phyloP scores from a whole-genome alignment of 2,797 vertebrate species.

The Pseudochirops cupreus region DNA sequence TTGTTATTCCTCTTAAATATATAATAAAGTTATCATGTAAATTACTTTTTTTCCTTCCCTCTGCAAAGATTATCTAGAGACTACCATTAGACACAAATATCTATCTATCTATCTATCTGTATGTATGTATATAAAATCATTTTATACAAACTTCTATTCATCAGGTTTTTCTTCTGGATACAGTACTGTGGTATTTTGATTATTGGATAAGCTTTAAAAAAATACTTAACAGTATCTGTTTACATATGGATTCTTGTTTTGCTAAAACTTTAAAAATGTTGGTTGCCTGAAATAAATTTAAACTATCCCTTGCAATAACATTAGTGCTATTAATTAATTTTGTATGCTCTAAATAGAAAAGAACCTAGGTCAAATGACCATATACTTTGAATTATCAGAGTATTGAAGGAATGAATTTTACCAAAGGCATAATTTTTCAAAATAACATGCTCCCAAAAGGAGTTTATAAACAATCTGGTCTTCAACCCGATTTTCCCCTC shows the following conservation, averaged over 20 bases:
- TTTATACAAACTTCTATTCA: neutral
- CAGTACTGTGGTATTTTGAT: neutral
- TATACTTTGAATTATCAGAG: constrained; percentile 24
- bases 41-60: neutral
- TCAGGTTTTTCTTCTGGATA: neutral
- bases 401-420: constrained; percentile 28
- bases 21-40: neutral
- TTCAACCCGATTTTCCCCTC: neutral
- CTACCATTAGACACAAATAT: neutral
- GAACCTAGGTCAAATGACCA: constrained; percentile 27
- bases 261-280: neutral
- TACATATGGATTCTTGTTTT: neutral
- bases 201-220: neutral
- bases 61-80: neutral
- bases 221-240: neutral
- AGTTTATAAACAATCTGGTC: neutral
- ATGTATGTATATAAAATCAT: neutral
- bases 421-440: constrained; percentile 18
- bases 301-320: neutral
- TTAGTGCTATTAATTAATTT: neutral
- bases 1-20: neutral
- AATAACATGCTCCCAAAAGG: neutral
- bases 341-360: neutral
- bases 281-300: neutral
- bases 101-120: neutral